phyloP scores from a whole-genome alignment of 2,888 invertebrate species.

The Melanargia galathea region DNA sequence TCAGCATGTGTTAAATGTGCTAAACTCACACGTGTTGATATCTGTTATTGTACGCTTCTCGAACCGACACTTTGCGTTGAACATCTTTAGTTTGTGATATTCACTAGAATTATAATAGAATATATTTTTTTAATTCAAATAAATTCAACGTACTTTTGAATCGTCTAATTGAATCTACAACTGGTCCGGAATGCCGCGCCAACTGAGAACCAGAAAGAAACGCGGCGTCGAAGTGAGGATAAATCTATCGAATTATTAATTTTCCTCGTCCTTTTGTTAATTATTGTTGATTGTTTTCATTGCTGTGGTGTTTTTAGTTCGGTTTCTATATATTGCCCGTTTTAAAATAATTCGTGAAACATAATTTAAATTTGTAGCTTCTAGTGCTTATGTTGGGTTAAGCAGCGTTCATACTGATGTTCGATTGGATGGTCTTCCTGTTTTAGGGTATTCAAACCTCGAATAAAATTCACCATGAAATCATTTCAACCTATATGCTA shows the following conservation, averaged over 20 bases:
- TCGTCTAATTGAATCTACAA: too few species aligned
- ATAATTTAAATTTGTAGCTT: neutral
- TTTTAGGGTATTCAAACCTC: too few species aligned
- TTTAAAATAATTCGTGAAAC: neutral
- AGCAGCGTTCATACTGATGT: neutral
- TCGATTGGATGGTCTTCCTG: neutral
- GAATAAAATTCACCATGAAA: too few species aligned
- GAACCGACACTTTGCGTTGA: too few species aligned
- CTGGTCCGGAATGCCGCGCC: too few species aligned
- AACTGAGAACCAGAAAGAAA: too few species aligned
- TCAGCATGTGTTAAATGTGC: conserved; percentile 1
- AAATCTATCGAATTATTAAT: neutral
- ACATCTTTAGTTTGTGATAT: too few species aligned
- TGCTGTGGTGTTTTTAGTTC: neutral
- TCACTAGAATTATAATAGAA: too few species aligned
- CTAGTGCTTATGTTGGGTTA: neutral
- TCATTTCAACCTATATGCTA: too few species aligned
- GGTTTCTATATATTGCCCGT: neutral
- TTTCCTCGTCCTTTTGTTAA: conserved; percentile 12
- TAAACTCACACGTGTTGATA: conserved; percentile 13
- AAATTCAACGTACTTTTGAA: too few species aligned
- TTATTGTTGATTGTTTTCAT: neutral
- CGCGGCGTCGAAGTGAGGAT: neutral
- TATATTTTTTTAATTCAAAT: too few species aligned
- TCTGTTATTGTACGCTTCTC: neutral